Evolutionary conservation across 1,140 invertebrate species (phyloP).

Genomic region (Akabosia matsudoensis): DNA sequence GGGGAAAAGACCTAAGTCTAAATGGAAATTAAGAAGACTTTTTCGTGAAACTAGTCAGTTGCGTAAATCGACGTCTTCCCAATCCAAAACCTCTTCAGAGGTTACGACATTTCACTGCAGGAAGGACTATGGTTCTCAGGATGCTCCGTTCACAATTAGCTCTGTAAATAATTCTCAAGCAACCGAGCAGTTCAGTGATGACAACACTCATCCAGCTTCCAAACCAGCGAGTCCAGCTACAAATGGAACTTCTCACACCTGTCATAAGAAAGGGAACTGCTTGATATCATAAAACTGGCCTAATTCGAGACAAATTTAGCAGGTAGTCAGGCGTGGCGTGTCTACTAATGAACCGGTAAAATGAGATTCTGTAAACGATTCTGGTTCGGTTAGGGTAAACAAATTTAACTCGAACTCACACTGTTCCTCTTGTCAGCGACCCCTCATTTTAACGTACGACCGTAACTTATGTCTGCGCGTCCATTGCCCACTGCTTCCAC

Average conservation of each 20-base stretch:
- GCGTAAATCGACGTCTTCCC: constrained; percentile 40
- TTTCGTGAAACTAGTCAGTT: constrained; percentile 37
- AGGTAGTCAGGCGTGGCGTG: not conserved
- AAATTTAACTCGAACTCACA: not conserved
- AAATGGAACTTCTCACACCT: constrained; percentile 4
- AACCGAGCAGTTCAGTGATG: not conserved
- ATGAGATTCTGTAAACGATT: not conserved
- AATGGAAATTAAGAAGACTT: constrained; percentile 40
- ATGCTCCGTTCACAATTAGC: not conserved
- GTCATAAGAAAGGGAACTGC: not conserved
- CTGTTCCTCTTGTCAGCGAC: not conserved
- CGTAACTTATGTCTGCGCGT: not conserved
- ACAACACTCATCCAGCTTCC: not conserved
- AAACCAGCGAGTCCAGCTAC: constrained; percentile 8
- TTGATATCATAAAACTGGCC: not conserved
- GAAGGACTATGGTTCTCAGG: not conserved
- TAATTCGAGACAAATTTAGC: not conserved
- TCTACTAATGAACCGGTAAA: not conserved
- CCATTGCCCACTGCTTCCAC: not conserved
- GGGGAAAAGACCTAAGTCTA: constrained; percentile 24
- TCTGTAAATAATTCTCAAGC: constrained; percentile 11
- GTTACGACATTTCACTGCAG: constrained; percentile 1
- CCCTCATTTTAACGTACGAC: not conserved
- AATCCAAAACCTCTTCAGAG: constrained; percentile 39
- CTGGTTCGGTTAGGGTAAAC: not conserved